Percentiles rank a stretch among this genome's conserved stretches.
These are phyloP conservation scores for Luscinia megarhynchos DNA, from an alignment of 2,797 vertebrate species.

Conservation along the genomic window DNA sequence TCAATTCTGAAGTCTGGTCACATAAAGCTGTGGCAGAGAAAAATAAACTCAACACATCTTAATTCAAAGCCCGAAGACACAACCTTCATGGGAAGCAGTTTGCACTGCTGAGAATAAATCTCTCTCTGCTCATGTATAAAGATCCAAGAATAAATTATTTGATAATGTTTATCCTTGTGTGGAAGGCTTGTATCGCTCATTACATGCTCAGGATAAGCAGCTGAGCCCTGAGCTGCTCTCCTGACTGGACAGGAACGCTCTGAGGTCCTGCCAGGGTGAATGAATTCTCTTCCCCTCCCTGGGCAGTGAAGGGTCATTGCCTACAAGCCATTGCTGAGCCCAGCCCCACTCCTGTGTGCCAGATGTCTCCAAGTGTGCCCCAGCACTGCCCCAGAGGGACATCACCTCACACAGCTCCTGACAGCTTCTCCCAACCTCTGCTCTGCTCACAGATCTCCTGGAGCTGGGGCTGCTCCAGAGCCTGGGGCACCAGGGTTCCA, in stretches of 20 bases:
- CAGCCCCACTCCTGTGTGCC: neutral
- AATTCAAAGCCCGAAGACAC: neutral
- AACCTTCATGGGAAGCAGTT: neutral
- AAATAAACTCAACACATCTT: conserved; percentile 21
- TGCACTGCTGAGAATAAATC: conserved; percentile 12
- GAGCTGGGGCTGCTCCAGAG: neutral
- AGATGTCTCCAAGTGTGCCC: neutral
- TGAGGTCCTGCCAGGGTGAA: neutral
- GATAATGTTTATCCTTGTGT: neutral
- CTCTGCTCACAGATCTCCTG: neutral
- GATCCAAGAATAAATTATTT: conserved; percentile 23
- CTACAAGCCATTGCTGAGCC: accelerated
- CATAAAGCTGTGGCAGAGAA: neutral
- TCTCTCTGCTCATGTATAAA: neutral
- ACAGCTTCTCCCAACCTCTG: neutral
- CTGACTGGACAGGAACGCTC: neutral
- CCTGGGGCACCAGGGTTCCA: neutral
- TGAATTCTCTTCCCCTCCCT: neutral
- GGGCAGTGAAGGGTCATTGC: neutral
- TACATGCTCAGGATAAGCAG: neutral
- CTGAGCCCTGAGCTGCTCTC: neutral
- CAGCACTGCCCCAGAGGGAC: neutral
- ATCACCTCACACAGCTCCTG: neutral
- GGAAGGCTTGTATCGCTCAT: neutral
- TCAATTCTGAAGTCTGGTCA: conserved; percentile 11